These are phyloP conservation scores for Aspidapion aeneum DNA, from an alignment of 2,888 invertebrate species.

Conservation along the genomic window DNA sequence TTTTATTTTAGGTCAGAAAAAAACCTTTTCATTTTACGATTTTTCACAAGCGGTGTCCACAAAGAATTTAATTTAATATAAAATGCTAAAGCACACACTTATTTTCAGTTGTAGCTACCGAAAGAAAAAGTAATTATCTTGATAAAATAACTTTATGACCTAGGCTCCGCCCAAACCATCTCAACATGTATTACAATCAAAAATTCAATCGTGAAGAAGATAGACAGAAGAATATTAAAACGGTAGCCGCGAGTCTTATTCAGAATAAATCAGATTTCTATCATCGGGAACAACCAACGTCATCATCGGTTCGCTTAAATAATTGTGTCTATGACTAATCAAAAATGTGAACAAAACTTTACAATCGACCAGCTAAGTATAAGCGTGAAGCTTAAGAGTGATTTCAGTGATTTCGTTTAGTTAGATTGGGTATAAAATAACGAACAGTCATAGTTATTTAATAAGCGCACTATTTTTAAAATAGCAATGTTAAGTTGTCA, in stretches of 20 bases:
- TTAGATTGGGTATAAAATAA: no score
- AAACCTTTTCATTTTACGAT: no score
- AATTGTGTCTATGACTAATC: constrained; percentile 52
- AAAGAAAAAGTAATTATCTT: constrained; percentile 15
- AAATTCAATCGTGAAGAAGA: constrained; percentile 48
- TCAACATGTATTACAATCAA: constrained; percentile 46
- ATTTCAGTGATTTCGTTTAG: no score
- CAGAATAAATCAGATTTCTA: constrained; percentile 49
- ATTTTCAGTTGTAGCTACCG: no score
- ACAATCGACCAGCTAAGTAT: constrained; percentile 32
- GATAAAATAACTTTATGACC: constrained; percentile 20
- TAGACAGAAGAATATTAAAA: constrained; percentile 34
- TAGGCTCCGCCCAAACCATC: constrained; percentile 16
- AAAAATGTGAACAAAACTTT: constrained; percentile 47
- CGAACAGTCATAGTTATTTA: no score
- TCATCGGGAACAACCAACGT: no score
- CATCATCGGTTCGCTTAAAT: constrained; percentile 48
- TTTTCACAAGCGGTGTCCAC: no score
- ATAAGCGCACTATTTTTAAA: no score
- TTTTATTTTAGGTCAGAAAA: no score
- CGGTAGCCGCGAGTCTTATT: constrained; percentile 45
- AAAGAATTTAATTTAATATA: no score
- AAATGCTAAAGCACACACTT: no score
- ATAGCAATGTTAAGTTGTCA: no score
- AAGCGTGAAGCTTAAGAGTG: not conserved